These are phyloP conservation scores for Coregonus suidteri DNA, from an alignment of 2,797 vertebrate genomes.

Conservation along the genomic window DNA sequence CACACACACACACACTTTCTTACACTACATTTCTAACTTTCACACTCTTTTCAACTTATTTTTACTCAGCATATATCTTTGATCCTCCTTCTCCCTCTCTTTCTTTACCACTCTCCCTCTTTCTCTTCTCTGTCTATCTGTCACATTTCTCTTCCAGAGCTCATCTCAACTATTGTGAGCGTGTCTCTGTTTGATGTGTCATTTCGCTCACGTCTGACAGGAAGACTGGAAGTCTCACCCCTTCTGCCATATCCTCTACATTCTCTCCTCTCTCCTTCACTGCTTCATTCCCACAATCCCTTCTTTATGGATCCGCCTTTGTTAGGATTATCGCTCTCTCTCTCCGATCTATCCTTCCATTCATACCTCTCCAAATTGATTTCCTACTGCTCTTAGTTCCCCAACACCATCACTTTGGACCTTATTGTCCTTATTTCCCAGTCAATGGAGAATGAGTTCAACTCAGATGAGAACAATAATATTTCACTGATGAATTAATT, in stretches of 20 bases:
- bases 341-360: slow-evolving; percentile 6
- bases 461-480: background rate
- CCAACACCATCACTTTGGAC: too few relatives aligned
- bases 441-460: background rate
- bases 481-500: background rate
- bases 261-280: background rate
- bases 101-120: slow-evolving; percentile 9
- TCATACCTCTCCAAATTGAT: background rate
- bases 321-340: slow-evolving; percentile 10
- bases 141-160: background rate
- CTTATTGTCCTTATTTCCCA: background rate
- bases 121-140: background rate
- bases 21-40: slow-evolving; percentile 35
- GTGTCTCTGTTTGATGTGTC: background rate
- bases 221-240: background rate
- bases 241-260: background rate
- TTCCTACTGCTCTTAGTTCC: background rate
- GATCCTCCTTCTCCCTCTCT: slow-evolving; percentile 12
- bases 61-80: background rate
- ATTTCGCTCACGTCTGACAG: background rate
- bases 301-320: slow-evolving; percentile 4
- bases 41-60: slow-evolving; percentile 3
- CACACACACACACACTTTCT: slow-evolving; percentile 26
- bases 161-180: background rate
- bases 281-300: background rate